A percentile compares a stretch with the other conserved stretches of the same genome.
Conservation (phyloP, 1,140 invertebrate species). For the Heliconius congener region DNA sequence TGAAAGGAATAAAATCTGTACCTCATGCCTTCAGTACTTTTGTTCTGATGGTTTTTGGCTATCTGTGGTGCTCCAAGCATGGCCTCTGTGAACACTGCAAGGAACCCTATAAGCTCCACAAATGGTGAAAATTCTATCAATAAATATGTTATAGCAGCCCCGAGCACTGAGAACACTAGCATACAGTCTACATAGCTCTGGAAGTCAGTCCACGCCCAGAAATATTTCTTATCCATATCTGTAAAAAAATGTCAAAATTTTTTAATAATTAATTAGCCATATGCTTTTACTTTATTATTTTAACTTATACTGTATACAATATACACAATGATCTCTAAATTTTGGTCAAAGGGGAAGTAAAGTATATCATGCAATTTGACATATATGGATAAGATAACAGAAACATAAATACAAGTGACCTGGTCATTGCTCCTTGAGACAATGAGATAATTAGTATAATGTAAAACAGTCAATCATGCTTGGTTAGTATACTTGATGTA, state of each 20-base stretch:
- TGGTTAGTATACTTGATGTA: constrained; percentile 13
- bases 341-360: constrained; percentile 13
- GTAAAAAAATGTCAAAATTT: constrained; percentile 50
- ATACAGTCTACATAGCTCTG: constrained; percentile 97
- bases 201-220: constrained; percentile 99
- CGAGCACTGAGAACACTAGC: constrained; percentile 90
- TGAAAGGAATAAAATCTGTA: constrained; percentile 61
- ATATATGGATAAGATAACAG: constrained; percentile 43
- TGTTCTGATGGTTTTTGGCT: constrained; percentile 92
- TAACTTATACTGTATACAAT: background rate
- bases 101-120: constrained; percentile 94
- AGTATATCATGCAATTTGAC: constrained; percentile 41
- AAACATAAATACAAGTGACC: constrained; percentile 48
- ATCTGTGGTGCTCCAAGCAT: constrained; percentile 97
- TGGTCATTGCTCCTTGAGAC: constrained; percentile 43
- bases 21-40: constrained; percentile 99
- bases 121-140: constrained; percentile 91
- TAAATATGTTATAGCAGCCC: constrained; percentile 93
- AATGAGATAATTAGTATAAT: constrained; percentile 45
- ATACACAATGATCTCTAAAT: background rate
- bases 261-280: background rate
- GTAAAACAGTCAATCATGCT: constrained; percentile 23
- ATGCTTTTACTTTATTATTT: background rate
- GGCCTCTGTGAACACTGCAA: constrained; percentile 97
- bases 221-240: constrained; percentile 95